Evolutionary conservation across 1,140 invertebrate genomes (phyloP), one percentile per base, ranked within the genome.

Genomic region (Conopomorpha cramerella): DNA sequence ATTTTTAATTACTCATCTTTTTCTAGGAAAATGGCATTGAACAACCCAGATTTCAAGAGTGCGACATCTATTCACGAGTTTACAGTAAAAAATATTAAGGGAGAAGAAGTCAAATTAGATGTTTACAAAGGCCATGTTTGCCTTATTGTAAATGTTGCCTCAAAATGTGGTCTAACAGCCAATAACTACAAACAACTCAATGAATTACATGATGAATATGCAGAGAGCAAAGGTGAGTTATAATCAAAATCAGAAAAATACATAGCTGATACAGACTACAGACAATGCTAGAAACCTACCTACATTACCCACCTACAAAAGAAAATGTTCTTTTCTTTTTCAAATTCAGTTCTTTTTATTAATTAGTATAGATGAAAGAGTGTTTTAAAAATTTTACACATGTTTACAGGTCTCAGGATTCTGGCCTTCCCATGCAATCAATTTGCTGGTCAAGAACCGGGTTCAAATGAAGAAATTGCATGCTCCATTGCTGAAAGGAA

Each of bases 371-470:
- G 10, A 4, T 31, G 15, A 6, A 16, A 11, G 3, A 31, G 4
- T 2, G 8, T 8, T 31, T 23, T 1, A 1, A 17, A 8, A 7
- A 18, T 3, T 8, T 30, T 12, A 30, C 17, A 33, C 18, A 35
- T 11, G 16, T 17, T 30, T 40, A 30, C 17, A 30, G 76, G 87
- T 23, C 66, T 93, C 40, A 84, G 82, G 51, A 92, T 95, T 46
- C 68, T 94, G 1, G 95, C 87, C 13, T 97, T 97, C 71, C 95
- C 95, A 0, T 96, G 93, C 55, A 96, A 97, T 70, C 93, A 97
- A 59, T 97, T 97, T 78, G 85, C 81, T 30, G 81, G 82, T 1
- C 93, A 92, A 62, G 92, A 95, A 67, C 90, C 90, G 2, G 88
- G 87, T 1, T 83, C 85, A 38, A 79, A 86, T 13, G 81, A 86